These are phyloP conservation scores for Agrypnia vestita DNA, from an alignment of 1,140 invertebrate genomes.

Conservation along the genomic window DNA sequence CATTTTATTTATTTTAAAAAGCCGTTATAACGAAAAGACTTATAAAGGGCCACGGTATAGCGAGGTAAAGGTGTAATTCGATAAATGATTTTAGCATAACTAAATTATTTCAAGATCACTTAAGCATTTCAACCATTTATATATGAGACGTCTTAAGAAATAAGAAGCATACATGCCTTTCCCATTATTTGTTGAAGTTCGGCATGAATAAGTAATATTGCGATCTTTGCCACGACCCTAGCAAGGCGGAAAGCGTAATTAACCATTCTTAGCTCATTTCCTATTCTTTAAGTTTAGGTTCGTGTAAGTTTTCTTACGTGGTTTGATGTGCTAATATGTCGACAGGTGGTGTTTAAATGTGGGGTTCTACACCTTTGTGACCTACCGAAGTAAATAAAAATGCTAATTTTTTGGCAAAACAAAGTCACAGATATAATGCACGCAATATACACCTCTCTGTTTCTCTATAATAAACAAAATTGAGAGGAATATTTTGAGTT, in stretches of 20 bases:
- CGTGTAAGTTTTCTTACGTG: conserved; percentile 43
- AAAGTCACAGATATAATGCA: too few species aligned
- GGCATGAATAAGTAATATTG: conserved; percentile 53
- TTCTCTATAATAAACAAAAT: too few species aligned
- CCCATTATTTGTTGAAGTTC: conserved; percentile 49
- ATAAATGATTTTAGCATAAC: too few species aligned
- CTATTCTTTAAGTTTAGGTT: conserved; percentile 56
- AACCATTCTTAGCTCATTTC: conserved; percentile 58
- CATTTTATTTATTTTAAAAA: too few species aligned
- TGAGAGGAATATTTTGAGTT: too few species aligned
- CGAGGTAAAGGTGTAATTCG: too few species aligned
- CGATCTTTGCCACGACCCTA: conserved; percentile 19
- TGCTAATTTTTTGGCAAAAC: too few species aligned
- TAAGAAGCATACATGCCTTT: conserved; percentile 32
- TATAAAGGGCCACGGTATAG: too few species aligned
- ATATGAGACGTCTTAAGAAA: not conserved
- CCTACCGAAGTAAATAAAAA: too few species aligned
- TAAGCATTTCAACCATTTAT: not conserved
- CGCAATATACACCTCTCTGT: too few species aligned
- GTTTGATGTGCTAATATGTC: conserved; percentile 42
- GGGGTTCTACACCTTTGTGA: not conserved
- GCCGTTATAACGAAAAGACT: too few species aligned
- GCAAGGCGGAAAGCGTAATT: conserved; percentile 42
- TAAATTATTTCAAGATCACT: too few species aligned
- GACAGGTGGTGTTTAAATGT: conserved; percentile 39